phyloP scores from a whole-genome alignment of 2,797 vertebrate genomes.

The Alcedo atthis region DNA sequence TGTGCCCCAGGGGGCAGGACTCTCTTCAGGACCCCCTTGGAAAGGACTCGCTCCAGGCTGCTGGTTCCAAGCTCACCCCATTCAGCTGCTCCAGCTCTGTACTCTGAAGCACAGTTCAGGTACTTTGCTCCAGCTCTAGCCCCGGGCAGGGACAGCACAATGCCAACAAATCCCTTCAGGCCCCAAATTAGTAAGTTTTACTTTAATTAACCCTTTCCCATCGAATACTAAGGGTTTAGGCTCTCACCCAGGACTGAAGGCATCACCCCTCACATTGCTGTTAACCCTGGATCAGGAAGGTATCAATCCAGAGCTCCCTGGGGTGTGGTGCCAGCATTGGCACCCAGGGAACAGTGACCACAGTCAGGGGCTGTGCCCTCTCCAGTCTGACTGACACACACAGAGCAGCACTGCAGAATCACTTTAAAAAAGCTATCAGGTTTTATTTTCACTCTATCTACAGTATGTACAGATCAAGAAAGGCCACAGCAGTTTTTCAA shows the following conservation, averaged over 20 bases:
- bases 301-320: rapidly evolving
- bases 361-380: background rate
- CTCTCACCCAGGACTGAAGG: background rate
- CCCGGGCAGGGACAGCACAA: background rate
- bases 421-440: conserved; percentile 80
- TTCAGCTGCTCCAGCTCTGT: background rate
- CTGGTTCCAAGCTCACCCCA: no score
- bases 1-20: no score
- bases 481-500: conserved; percentile 87
- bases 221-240: background rate
- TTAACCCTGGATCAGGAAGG: rapidly evolving
- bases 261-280: background rate
- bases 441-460: conserved; percentile 82
- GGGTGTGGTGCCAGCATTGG: rapidly evolving
- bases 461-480: conserved; percentile 85
- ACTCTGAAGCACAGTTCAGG: background rate
- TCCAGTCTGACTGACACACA: no score
- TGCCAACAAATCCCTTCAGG: rapidly evolving
- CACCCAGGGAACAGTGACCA: background rate
- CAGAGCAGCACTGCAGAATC: background rate
- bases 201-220: background rate
- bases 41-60: no score
- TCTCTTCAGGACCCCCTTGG: no score
- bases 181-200: background rate
- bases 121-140: background rate